A percentile compares a stretch with the other conserved stretches of the same genome.
phyloP scores from a whole-genome alignment of 1,140 invertebrate species.

The Bombus soroeensis region DNA sequence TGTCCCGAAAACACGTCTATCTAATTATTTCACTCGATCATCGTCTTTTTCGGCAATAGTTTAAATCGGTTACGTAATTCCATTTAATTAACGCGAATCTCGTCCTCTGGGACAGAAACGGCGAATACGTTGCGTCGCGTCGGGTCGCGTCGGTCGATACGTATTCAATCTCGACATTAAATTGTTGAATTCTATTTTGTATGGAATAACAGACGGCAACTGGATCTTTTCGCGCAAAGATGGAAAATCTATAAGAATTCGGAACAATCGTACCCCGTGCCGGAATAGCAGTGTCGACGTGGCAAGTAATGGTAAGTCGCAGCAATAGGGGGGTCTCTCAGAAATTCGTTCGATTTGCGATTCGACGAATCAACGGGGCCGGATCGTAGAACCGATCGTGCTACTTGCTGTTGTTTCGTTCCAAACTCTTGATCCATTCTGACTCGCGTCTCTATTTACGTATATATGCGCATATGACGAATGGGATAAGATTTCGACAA shows the following conservation, averaged over 20 bases:
- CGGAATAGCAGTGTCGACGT: neutral
- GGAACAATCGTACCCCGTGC: neutral
- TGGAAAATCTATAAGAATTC: neutral
- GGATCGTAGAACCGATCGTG: neutral
- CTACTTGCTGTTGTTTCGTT: neutral
- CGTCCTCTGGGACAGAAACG: too few relatives aligned
- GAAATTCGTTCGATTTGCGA: neutral
- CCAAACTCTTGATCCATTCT: neutral
- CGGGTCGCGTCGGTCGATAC: neutral
- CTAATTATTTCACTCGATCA: too few relatives aligned
- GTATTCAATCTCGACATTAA: neutral
- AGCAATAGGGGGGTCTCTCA: accelerated
- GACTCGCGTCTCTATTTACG: neutral
- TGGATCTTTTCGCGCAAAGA: neutral
- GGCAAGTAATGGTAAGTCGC: too few relatives aligned
- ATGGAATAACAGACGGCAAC: neutral
- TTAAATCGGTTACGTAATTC: too few relatives aligned
- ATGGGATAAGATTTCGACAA: too few relatives aligned
- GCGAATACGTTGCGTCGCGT: too few relatives aligned
- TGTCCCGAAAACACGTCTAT: too few relatives aligned
- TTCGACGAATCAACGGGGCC: neutral
- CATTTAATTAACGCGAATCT: too few relatives aligned
- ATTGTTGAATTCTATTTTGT: neutral
- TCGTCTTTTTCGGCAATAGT: too few relatives aligned
- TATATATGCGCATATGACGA: too few relatives aligned